Base-by-base conservation (phyloP, 2,888 invertebrate genomes). In the Notodonta dromedarius region DNA sequence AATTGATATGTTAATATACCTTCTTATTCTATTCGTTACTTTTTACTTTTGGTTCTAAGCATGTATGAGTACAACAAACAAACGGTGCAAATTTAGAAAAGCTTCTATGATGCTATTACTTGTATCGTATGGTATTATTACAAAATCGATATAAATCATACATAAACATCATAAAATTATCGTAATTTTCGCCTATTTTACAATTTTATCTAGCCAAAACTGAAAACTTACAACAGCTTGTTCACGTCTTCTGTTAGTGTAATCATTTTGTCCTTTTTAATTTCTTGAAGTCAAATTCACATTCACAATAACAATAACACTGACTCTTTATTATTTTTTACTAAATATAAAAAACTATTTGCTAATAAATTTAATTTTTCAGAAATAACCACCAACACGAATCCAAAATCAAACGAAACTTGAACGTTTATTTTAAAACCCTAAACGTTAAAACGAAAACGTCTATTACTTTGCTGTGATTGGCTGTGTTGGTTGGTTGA, bases 201-300 rank as follows among this genome's bases (percentile, higher is more conserved):
- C 42, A 42, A 11, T 42, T 24, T 24, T 56, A 56, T 52, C n/a
- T 39, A 52, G n/a, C 35, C 24, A 11, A 53, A 60, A 56, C 42
- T 44, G 52, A 35, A 57, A 64, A 91, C 91, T 91, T 84, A 91
- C 91, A 91, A 91, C 62, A 90, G 80, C 73, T 82, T 83, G 64
- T 82, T 82, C 67, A 90, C 85, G 66, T 91, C 86, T 70, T 88
- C 86, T 12, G 81, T 78, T 62, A 82, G 63, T 48, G 80, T 78
- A 65, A 81, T 82, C 91, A 91, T 91, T 77, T 71, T 78, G 52
- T 56, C 52, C 60, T 58, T 39, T 62, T 62, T 63, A 58, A 40
- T 59, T 24, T 57, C 66, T 61, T 66, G 39, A 8, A 70, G 62
- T 59, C 66, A 61, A 63, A 71, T 61, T 67, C 67, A 72, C 71